Evolutionary conservation across 2,797 vertebrate genomes (phyloP), one percentile per base, ranked within the genome.

Genomic region (Sebastes itinus): DNA sequence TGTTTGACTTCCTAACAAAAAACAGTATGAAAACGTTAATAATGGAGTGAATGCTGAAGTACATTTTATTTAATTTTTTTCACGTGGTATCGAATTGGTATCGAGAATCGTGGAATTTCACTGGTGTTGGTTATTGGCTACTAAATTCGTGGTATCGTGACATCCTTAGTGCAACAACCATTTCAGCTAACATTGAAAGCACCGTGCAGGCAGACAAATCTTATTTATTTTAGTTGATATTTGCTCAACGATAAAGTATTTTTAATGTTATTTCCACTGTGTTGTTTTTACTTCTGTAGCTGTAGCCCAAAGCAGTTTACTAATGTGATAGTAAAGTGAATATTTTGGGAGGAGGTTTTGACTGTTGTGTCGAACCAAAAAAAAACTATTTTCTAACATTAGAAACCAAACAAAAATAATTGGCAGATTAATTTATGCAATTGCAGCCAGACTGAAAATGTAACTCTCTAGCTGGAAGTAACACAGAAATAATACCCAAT

Each of bases 281-380:
- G 56, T 52, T 66, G 33, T 66, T 54, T 56, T 9, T 32, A 23
- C 18, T 16, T 23, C 20, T 59, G 63, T 71, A 61, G 46, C 71
- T 33, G 65, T 18, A n/a, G 59, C 59, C 35, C 35, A 35, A 35
- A 35, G 20, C 2, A 59, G 65, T 27, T 25, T 25, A 42, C 35
- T 46, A 11, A 46, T 28, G 38, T 22, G 23, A 52, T 20, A 20
- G 25, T 32, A 12, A 28, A 67, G 4, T 1, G 7, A 32, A 30
- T 8, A 22, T 46, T 46, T 46, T 46, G 16, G 42, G 0, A 0
- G 42, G 28, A 0, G 30, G 2, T 33, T 32, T 33, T 0, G 1
- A 54, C 66, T 32, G 46, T 2, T 14, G 46, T 27, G 11, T 23
- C 18, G 8, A 75, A 65, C 20, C 27, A 42, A 65, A 65, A 25